These are phyloP conservation scores for Adela reaumurella DNA, from an alignment of 2,888 invertebrate genomes.

Conservation along the genomic window DNA sequence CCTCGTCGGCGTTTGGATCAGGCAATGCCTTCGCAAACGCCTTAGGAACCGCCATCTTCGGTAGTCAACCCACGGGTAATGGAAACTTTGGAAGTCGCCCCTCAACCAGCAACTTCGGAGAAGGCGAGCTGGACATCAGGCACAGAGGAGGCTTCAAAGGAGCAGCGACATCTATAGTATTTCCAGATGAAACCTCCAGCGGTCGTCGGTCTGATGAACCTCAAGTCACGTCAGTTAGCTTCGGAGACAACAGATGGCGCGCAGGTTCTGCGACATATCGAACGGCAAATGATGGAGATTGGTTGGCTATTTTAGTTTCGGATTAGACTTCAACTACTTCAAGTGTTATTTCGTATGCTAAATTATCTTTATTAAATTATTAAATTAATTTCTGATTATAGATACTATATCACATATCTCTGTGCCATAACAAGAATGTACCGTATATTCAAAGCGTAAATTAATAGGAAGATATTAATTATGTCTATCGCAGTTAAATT, in stretches of 20 bases:
- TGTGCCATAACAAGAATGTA: no score
- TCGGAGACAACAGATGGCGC: neutral
- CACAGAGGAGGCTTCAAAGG: conserved; percentile 26
- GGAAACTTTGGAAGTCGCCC: conserved; percentile 25
- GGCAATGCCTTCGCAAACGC: conserved; percentile 15
- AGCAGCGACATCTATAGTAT: conserved; percentile 23
- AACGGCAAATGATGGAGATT: neutral
- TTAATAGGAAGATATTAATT: no score
- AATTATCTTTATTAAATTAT: no score
- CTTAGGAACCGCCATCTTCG: conserved; percentile 1
- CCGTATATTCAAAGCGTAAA: no score
- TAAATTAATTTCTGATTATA: no score
- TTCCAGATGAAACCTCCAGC: conserved; percentile 19
- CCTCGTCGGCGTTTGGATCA: conserved; percentile 41
- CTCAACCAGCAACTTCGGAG: conserved; percentile 32
- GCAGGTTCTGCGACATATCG: neutral
- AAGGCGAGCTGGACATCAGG: conserved; percentile 33
- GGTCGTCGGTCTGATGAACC: no score
- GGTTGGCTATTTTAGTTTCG: neutral
- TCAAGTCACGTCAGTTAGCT: neutral
- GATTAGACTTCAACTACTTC: no score
- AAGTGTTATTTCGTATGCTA: no score
- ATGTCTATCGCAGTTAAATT: no score
- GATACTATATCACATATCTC: no score
- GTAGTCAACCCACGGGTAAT: conserved; percentile 1